These are phyloP conservation scores for Tipula vernalis DNA, from an alignment of 2,888 invertebrate species.

Conservation along the genomic window DNA sequence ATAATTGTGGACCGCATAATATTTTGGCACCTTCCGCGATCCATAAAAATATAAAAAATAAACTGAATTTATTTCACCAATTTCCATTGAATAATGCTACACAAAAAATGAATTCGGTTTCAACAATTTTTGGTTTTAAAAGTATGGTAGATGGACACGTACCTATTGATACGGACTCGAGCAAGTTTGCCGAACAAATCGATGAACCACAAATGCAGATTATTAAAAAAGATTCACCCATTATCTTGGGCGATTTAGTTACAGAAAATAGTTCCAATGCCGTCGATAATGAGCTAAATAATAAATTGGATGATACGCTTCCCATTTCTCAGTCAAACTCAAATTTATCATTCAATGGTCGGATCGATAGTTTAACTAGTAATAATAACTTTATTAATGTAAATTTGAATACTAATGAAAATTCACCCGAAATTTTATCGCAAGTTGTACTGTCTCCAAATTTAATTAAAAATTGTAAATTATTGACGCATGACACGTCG, in stretches of 20 bases:
- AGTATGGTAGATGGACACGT: neutral
- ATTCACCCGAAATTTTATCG: neutral
- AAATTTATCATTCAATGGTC: conserved; percentile 30
- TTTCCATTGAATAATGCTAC: neutral
- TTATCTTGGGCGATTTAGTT: conserved; percentile 17
- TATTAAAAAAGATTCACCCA: neutral
- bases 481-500: neutral
- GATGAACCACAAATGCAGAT: neutral
- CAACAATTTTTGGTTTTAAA: neutral
- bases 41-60: neutral
- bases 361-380: conserved; percentile 24
- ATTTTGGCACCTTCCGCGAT: neutral
- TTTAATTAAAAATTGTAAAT: neutral
- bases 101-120: neutral
- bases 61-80: neutral
- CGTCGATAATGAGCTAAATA: conserved; percentile 26
- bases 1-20: neutral
- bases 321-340: conserved; percentile 12
- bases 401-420: conserved; percentile 20
- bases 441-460: neutral
- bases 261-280: conserved; percentile 33
- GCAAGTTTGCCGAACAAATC: neutral
- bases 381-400: conserved; percentile 16
- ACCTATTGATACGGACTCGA: neutral
- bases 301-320: neutral